These are phyloP conservation scores for Matsumurasca onukii DNA, from an alignment of 1,140 invertebrate genomes.

Conservation along the genomic window DNA sequence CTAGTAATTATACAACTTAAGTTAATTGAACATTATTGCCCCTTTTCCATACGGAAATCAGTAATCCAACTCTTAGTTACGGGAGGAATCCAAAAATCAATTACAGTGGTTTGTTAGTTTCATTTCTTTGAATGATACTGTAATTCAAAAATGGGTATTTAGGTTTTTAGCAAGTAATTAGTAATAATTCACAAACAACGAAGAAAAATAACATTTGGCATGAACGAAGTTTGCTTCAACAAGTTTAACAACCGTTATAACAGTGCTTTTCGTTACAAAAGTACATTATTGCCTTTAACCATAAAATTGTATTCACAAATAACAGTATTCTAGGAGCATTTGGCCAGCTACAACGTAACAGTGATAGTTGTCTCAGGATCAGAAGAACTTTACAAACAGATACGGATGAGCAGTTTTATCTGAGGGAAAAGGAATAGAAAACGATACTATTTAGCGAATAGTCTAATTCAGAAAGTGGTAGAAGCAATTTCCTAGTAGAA, in stretches of 20 bases:
- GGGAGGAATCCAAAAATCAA: not conserved
- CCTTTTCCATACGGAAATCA: not conserved
- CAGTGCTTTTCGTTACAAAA: too few relatives aligned
- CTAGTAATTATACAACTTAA: not conserved
- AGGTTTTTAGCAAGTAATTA: not conserved
- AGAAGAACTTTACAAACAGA: not conserved
- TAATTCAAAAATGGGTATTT: not conserved
- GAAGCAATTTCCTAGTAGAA: not conserved
- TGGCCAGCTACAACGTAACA: not conserved
- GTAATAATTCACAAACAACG: too few relatives aligned
- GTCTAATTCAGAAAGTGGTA: not conserved
- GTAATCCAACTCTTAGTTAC: not conserved
- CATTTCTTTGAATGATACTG: not conserved
- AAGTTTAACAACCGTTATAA: too few relatives aligned
- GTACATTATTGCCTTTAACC: too few relatives aligned
- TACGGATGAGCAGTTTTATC: not conserved
- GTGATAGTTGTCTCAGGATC: not conserved
- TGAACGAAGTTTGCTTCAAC: too few relatives aligned
- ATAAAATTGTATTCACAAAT: too few relatives aligned
- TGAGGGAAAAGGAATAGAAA: not conserved
- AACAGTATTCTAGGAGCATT: too few relatives aligned
- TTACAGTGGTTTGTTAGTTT: too few relatives aligned
- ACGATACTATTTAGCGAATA: not conserved
- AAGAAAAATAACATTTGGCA: too few relatives aligned
- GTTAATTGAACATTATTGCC: not conserved